Base-by-base conservation (phyloP, 35 echinoderm and acorn worm species). In the Hemicentrotus pulcherrimus region DNA sequence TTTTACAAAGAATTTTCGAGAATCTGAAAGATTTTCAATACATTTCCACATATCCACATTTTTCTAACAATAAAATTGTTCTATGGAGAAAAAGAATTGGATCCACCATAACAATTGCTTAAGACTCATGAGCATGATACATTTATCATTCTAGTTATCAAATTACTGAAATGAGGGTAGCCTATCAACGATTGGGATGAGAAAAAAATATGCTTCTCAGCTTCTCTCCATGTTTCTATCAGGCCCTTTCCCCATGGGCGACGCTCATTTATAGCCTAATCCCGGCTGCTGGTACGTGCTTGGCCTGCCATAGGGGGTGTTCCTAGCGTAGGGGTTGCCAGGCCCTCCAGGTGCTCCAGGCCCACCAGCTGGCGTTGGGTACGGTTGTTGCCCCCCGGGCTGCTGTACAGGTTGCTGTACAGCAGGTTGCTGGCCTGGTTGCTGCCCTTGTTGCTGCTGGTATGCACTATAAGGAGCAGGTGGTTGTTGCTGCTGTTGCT, bases 291-390 rank as follows among this genome's bases (percentile, higher is more conserved):
- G 94, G 41, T 96, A 96, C 16, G 86, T 58, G 0, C 86, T 86
- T 6, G 95, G 85, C 50, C 96, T 85, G 33, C 96, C 96, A 45
- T 96, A 96, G 46, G 86, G 94, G 48, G 94, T 59, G 71, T 96
- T 96, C 96, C 96, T 96, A 22, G 96, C 96, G 46, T 96, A 96
- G 9, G 96, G 96, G 87, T 96, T 96, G 47, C 85, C 94, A 15
- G 92, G 78, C 2, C 78, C 94, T 16, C 86, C 94, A 86, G 95
- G 86, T 4, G 91, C 60, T 50, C 85, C 94, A 5, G 92, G 78
- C 2, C 78, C 94, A 24, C 86, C 88, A 1, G 88, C 88, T 31
- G 46, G 32, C 14, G 91, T 58, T 2, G 91, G 45, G 48, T 93
- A 93, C 8, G 91, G 91, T 58, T 93, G 91, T 31, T 93, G 91